Evolutionary conservation across 2,888 invertebrate species (phyloP).

Genomic region (Notodonta ziczac): DNA sequence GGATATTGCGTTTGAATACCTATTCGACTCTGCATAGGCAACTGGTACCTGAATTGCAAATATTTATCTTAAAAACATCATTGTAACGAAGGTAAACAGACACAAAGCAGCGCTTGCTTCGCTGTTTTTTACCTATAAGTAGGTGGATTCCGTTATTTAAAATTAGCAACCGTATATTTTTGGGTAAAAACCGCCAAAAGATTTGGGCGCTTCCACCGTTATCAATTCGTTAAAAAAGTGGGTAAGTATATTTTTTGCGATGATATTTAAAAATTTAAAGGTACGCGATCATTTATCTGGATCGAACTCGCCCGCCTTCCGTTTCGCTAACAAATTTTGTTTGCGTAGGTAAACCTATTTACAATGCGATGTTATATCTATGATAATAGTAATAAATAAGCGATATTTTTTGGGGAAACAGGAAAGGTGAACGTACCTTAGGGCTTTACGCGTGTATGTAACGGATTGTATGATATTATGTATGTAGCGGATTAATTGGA

Average conservation of each 20-base stretch:
- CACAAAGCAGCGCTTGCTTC: conserved; percentile 1
- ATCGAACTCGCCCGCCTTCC: not conserved
- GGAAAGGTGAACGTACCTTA: not conserved
- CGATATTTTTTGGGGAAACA: not conserved
- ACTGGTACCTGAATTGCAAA: too few species aligned
- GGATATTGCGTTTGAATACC: too few species aligned
- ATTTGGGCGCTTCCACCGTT: conserved; percentile 17
- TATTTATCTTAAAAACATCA: not conserved
- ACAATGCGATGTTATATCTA: not conserved
- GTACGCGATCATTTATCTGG: conserved; percentile 7
- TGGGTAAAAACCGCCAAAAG: conserved; percentile 2
- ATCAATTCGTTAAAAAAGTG: conserved; percentile 10
- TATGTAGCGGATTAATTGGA: conserved; percentile 4
- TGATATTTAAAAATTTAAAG: conserved; percentile 1
- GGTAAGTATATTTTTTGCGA: conserved; percentile 5
- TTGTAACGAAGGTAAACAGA: not conserved
- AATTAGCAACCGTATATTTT: conserved; percentile 10
- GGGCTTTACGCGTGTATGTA: conserved; percentile 2
- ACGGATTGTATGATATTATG: not conserved
- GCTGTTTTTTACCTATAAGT: not conserved
- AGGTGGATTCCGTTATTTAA: conserved; percentile 7
- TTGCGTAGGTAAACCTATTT: not conserved
- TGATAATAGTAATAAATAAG: not conserved
- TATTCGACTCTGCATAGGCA: too few species aligned
- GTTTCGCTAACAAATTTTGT: conserved; percentile 2